Percentiles rank a stretch among this genome's conserved stretches.
These are phyloP conservation scores for Epinephelus moara DNA, from an alignment of 2,113 vertebrate species.

Conservation along the genomic window DNA sequence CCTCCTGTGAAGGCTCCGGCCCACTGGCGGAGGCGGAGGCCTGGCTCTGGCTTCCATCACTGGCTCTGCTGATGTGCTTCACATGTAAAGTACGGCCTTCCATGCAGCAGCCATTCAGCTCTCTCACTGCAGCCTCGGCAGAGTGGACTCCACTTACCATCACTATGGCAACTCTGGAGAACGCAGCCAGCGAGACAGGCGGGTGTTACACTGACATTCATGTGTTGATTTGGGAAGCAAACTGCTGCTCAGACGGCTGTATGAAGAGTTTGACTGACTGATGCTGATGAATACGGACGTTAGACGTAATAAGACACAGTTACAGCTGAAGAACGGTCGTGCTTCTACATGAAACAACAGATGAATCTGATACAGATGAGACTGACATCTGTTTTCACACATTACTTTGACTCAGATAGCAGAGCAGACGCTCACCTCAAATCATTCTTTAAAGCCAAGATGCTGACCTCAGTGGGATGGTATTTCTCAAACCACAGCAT, in stretches of 20 bases:
- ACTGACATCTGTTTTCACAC: background rate
- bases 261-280: background rate
- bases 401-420: no score
- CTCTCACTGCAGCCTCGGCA: conserved; percentile 61
- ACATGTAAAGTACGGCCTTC: conserved; percentile 58
- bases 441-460: conserved; percentile 44
- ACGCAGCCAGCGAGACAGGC: background rate
- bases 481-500: conserved; percentile 73
- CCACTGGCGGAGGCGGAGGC: background rate
- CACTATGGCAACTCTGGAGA: conserved; percentile 71
- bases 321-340: background rate
- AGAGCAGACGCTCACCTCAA: conserved; percentile 56
- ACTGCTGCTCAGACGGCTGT: background rate
- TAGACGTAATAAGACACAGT: background rate
- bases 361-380: background rate
- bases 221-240: background rate
- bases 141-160: conserved; percentile 30
- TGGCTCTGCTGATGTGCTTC: conserved; percentile 35
- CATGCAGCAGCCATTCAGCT: conserved; percentile 59
- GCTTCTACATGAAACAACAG: background rate
- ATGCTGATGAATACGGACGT: background rate
- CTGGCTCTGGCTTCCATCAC: background rate
- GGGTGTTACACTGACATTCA: background rate
- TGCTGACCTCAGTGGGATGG: conserved; percentile 54
- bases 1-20: background rate